Evolutionary conservation across 2,888 invertebrate species (phyloP).

Genomic region (Belgica antarctica): DNA sequence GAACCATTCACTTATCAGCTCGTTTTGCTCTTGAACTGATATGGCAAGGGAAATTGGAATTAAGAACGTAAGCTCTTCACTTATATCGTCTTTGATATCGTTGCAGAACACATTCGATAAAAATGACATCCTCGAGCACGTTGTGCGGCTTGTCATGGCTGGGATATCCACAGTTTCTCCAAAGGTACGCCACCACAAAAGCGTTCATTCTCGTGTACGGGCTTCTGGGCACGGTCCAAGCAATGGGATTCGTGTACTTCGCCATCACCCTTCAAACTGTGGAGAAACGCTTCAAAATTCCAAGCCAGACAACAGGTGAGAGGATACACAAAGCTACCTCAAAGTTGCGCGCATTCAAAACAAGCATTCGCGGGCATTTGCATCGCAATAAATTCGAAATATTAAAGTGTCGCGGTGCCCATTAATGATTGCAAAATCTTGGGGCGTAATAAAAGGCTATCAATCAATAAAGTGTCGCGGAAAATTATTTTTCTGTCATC

Average conservation of each 20-base stretch:
- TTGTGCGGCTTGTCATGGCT: conserved; percentile 59
- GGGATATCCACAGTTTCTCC: conserved; percentile 61
- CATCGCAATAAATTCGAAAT: background rate
- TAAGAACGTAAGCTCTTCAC: background rate
- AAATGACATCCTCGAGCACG: background rate
- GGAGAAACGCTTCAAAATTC: conserved; percentile 67
- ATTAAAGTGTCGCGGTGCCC: background rate
- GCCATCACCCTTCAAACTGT: conserved; percentile 65
- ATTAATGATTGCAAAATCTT: too few species aligned
- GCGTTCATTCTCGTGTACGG: conserved; percentile 63
- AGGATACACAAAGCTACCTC: too few species aligned
- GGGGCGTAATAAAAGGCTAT: too few species aligned
- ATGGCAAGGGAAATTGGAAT: background rate
- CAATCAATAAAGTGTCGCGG: too few species aligned
- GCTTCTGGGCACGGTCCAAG: conserved; percentile 63
- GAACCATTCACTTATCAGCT: too few species aligned
- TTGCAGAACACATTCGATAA: background rate
- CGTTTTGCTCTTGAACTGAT: background rate
- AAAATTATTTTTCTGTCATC: too few species aligned
- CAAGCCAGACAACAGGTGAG: conserved; percentile 65
- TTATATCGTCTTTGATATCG: background rate
- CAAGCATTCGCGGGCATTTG: too few species aligned
- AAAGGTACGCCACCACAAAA: conserved; percentile 60
- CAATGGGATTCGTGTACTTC: conserved; percentile 66
- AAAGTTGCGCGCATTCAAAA: too few species aligned